Conservation (phyloP, 35 echinoderm and acorn worm species). For the Hemicentrotus pulcherrimus region DNA sequence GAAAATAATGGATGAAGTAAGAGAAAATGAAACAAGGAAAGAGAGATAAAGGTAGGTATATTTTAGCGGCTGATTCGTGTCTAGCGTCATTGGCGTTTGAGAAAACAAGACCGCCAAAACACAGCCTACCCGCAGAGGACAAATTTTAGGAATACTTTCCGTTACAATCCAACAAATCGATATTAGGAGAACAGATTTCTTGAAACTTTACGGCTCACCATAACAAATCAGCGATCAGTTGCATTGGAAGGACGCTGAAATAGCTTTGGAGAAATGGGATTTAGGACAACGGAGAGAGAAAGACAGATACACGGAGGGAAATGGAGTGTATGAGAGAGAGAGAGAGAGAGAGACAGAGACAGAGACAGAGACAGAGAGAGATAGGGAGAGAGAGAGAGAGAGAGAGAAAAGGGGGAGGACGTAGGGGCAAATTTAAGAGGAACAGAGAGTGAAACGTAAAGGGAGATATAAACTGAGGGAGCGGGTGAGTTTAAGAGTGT, state of each 20-base stretch:
- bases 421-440: background rate
- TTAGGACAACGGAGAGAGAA: background rate
- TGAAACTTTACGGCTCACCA: background rate
- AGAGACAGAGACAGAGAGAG: background rate
- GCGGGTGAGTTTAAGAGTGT: background rate
- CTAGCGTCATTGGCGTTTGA: no score
- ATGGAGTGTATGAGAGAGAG: background rate
- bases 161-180: background rate
- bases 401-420: background rate
- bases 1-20: no score
- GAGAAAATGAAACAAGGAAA: no score
- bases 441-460: background rate
- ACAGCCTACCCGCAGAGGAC: background rate
- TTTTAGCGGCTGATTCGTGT: no score
- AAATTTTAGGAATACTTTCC: background rate
- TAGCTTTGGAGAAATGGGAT: background rate
- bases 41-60: no score
- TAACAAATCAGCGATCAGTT: conserved; percentile 9
- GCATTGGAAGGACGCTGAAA: background rate
- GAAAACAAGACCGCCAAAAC: background rate
- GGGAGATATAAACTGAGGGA: background rate
- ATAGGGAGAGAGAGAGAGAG: background rate
- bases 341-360: background rate
- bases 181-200: background rate
- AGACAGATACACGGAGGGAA: background rate